Conservation (phyloP, 2,113 vertebrate genomes). For the Heloderma charlesbogerti region DNA sequence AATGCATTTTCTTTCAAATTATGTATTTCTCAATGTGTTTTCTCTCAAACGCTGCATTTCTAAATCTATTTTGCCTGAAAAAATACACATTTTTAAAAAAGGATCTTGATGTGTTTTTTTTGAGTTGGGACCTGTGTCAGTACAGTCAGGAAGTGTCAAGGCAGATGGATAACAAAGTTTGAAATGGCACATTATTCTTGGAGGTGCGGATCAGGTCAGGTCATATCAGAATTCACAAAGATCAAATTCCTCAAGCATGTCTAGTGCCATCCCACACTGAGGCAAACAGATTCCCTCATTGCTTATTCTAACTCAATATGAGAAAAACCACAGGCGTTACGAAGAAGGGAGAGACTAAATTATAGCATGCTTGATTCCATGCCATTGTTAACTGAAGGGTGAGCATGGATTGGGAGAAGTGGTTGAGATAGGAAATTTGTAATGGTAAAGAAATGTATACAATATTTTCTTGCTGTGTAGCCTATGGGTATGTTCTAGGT, state of each 20-base stretch:
- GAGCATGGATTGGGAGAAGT: not conserved
- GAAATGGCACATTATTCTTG: not conserved
- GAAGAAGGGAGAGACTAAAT: slow-evolving; percentile 33
- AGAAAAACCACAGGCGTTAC: not conserved
- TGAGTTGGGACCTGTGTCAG: not conserved
- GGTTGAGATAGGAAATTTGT: not conserved
- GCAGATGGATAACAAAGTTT: not conserved
- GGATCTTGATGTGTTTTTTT: not conserved
- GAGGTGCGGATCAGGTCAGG: not conserved
- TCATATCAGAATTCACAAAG: not conserved
- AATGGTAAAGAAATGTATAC: not conserved
- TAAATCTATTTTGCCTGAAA: not conserved
- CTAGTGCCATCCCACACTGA: not conserved
- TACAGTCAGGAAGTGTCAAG: not conserved
- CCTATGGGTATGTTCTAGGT: not conserved
- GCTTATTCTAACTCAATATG: slow-evolving; percentile 38
- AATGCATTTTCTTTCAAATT: not conserved
- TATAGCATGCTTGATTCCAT: slow-evolving; percentile 28
- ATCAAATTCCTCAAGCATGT: not conserved
- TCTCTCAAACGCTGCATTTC: not conserved
- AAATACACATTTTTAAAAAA: not conserved
- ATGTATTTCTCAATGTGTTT: not conserved
- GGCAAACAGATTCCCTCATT: slow-evolving; percentile 20
- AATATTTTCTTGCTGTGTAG: not conserved
- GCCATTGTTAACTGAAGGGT: slow-evolving; percentile 25